Evolutionary conservation across 2,797 vertebrate genomes (phyloP), one percentile per base, ranked within the genome.

Genomic region (Pseudochirops corinnae): DNA sequence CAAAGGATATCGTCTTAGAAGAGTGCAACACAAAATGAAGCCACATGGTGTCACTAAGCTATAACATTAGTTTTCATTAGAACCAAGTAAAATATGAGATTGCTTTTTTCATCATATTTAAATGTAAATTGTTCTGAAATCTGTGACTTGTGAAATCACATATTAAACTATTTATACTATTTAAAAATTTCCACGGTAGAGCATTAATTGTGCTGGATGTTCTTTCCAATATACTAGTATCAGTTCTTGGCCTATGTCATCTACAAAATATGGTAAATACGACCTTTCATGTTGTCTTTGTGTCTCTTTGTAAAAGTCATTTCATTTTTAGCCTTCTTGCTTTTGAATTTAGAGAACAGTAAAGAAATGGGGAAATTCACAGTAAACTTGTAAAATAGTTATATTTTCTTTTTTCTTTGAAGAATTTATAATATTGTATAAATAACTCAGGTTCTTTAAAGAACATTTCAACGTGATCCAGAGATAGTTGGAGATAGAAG

Each of bases 1-100:
- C 39, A 55, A 96, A 90, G 53, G 96, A 10, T 4, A 18, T 55
- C 33, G 4, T 97, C 91, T 96, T 90, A 56, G 94, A 94, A 58
- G 93, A 98, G 93, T 96, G 97, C 96, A 97, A 98, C 95, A 92
- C 96, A 97, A 62, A 98, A 97, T 91, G 1, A 95, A 97, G 93
- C 98, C 98, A 99, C 98, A 98, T 97, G 98, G 96, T 99, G 99
- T 99, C 98, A 98, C 98, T 98, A 93, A 98, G 97, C 94, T 97
- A 96, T 97, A 97, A 96, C 94, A 97, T 95, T 90, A 96, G 0
- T 97, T 98, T 97, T 93, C 93, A 94, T 94, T 94, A 56, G 92
- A 90, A 56, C 93, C 50, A 62, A 95, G 53, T 60, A 93, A 56
- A 96, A 94, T 95, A 96, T 98, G 91, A 96, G 95, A 96, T 96